phyloP scores from a whole-genome alignment of 2,797 vertebrate species.

The Typhlichthys subterraneus region DNA sequence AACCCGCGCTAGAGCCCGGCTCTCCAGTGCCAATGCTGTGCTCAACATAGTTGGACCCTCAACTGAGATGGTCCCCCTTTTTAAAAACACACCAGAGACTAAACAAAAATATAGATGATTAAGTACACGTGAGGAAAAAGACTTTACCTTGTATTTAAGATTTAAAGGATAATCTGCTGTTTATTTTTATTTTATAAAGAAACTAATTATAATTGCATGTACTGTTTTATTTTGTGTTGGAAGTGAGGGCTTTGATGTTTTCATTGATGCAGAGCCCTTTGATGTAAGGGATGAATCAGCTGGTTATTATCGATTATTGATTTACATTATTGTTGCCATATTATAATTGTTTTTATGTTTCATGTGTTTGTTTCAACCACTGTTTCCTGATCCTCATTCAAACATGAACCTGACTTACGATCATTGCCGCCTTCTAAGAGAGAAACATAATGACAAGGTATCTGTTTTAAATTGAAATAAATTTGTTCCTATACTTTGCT shows the following conservation, averaged over 20 bases:
- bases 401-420: slow-evolving; percentile 90
- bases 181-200: slow-evolving; percentile 71
- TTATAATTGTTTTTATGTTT: slow-evolving; percentile 80
- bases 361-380: slow-evolving; percentile 86
- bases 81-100: slow-evolving; percentile 81
- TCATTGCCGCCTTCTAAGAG: slow-evolving; percentile 99
- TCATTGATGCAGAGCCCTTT: slow-evolving; percentile 68
- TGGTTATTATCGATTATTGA: slow-evolving; percentile 76
- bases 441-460: slow-evolving; percentile 85
- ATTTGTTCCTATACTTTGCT: slow-evolving; percentile 96
- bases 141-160: slow-evolving; percentile 82
- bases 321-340: slow-evolving; percentile 84
- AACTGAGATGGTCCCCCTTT: slow-evolving; percentile 79
- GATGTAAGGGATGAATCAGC: slow-evolving; percentile 66
- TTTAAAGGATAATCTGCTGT: slow-evolving; percentile 79
- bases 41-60: slow-evolving; percentile 80
- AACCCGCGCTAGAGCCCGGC: slow-evolving; percentile 83
- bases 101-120: slow-evolving; percentile 68
- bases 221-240: slow-evolving; percentile 80
- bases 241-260: slow-evolving; percentile 75
- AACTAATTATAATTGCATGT: slow-evolving; percentile 91
- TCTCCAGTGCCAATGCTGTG: slow-evolving; percentile 89
- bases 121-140: slow-evolving; percentile 58
- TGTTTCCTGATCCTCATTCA: slow-evolving; percentile 90
- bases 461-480: slow-evolving; percentile 99